phyloP scores from a whole-genome alignment of 2,797 vertebrate genomes.

The Pangasius larnaudii region DNA sequence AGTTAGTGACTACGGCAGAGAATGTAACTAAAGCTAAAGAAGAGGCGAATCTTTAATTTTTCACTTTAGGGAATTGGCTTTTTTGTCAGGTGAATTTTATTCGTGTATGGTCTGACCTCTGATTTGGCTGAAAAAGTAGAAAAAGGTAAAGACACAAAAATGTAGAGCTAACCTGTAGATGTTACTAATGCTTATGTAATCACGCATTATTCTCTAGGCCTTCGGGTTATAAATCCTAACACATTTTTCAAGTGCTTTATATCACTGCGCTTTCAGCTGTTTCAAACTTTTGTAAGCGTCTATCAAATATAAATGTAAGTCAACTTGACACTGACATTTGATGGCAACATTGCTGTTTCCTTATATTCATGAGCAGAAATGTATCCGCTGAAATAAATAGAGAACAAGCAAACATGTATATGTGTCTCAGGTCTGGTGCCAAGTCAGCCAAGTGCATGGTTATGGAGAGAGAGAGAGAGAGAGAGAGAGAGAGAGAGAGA shows the following conservation, averaged over 20 bases:
- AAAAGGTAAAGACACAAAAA: not conserved
- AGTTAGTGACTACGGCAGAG: too few species aligned
- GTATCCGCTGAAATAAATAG: not conserved
- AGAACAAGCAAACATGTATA: not conserved
- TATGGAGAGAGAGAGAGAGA: not conserved
- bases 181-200: not conserved
- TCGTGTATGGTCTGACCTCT: not conserved
- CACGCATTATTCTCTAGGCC: not conserved
- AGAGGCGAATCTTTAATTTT: not conserved
- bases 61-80: not conserved
- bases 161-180: not conserved
- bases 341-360: not conserved
- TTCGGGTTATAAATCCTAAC: not conserved
- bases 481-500: not conserved
- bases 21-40: not conserved
- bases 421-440: not conserved
- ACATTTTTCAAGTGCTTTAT: not conserved
- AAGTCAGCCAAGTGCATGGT: not conserved
- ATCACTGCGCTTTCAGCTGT: not conserved
- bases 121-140: not conserved
- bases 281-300: not conserved
- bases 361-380: slow-evolving; percentile 1
- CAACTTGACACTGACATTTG: not conserved
- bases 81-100: not conserved
- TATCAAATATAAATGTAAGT: not conserved